These are phyloP conservation scores for Heliothis peltigera DNA, from an alignment of 2,888 invertebrate species.

Conservation along the genomic window DNA sequence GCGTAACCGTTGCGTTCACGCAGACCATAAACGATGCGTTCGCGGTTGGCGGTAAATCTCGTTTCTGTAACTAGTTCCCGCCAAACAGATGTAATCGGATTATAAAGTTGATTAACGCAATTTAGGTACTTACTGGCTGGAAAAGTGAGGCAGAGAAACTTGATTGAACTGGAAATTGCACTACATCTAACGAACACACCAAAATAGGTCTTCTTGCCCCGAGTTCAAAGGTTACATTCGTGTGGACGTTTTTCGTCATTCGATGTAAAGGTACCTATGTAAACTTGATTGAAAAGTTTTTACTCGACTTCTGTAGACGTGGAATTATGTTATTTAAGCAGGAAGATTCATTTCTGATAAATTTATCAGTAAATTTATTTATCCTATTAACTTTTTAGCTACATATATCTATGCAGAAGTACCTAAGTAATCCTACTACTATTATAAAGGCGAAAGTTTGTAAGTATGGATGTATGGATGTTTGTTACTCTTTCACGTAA, in stretches of 20 bases:
- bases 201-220: conserved; percentile 6
- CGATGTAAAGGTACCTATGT: conserved; percentile 26
- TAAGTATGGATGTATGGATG: too few relatives aligned
- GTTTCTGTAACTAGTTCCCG: conserved; percentile 31
- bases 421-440: too few relatives aligned
- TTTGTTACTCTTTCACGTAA: too few relatives aligned
- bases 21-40: conserved; percentile 52
- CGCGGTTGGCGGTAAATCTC: conserved; percentile 51
- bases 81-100: conserved; percentile 27
- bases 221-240: conserved; percentile 16
- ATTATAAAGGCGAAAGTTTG: too few relatives aligned
- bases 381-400: too few relatives aligned
- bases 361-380: too few relatives aligned
- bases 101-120: conserved; percentile 17
- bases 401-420: too few relatives aligned
- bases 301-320: neutral
- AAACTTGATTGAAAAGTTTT: neutral
- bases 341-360: too few relatives aligned
- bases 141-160: conserved; percentile 1
- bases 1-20: conserved; percentile 65
- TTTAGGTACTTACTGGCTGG: conserved; percentile 4
- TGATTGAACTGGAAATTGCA: conserved; percentile 21
- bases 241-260: conserved; percentile 43
- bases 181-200: conserved; percentile 8
- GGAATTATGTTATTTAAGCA: neutral